A percentile compares a stretch with the other conserved stretches of the same genome.
phyloP scores from a whole-genome alignment of 1,140 invertebrate species.

The Condylostylus longicornis region DNA sequence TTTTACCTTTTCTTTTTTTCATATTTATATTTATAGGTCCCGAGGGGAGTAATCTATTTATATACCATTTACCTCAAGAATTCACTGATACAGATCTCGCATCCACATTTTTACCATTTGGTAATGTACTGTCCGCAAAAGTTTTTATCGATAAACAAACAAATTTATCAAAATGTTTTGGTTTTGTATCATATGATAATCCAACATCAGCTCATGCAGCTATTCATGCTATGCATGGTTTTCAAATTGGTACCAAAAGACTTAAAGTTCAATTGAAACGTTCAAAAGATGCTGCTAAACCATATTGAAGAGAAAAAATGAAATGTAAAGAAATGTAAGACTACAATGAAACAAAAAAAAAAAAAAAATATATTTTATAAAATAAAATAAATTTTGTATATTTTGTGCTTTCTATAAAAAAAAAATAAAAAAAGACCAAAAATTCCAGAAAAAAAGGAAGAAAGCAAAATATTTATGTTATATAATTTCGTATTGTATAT shows the following conservation, averaged over 20 bases:
- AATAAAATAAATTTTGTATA: no score
- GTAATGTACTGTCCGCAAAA: slow-evolving; percentile 93
- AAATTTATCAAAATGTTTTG: slow-evolving; percentile 97
- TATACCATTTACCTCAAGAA: slow-evolving; percentile 97
- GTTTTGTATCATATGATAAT: slow-evolving; percentile 95
- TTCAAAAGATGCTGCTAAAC: slow-evolving; percentile 77
- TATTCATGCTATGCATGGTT: slow-evolving; percentile 94
- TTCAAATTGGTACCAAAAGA: slow-evolving; percentile 92
- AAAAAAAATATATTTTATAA: no score
- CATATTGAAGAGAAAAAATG: no score
- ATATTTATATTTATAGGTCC: slow-evolving; percentile 49
- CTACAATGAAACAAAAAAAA: no score
- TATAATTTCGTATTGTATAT: no score
- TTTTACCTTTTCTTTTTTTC: slow-evolving; percentile 13
- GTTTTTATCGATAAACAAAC: slow-evolving; percentile 99
- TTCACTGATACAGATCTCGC: slow-evolving; percentile 90
- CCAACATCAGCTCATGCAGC: slow-evolving; percentile 81
- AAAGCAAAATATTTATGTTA: no score
- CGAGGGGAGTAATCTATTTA: slow-evolving; percentile 95
- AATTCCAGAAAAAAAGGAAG: no score
- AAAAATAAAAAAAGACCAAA: no score
- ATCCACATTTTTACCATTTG: slow-evolving; percentile 89
- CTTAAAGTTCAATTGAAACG: slow-evolving; percentile 96
- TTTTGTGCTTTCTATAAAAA: no score
- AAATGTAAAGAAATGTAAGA: no score